Evolutionary conservation across 2,113 vertebrate species (phyloP).

Genomic region (Notothenia rossii): DNA sequence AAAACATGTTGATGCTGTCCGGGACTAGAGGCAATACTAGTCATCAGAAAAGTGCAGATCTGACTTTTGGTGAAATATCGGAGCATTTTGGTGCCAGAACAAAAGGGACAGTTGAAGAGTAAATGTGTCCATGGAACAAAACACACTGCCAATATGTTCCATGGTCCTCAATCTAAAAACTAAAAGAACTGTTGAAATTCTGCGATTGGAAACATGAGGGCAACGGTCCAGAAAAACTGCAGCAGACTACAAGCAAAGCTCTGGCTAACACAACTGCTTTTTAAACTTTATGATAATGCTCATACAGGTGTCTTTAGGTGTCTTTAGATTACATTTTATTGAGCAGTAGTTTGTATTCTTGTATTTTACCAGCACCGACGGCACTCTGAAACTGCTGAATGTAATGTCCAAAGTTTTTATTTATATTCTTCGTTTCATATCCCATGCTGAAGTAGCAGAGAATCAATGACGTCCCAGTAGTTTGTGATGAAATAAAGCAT

Average conservation of each 20-base stretch:
- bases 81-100: background rate
- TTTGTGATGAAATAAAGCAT: conserved; percentile 20
- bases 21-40: background rate
- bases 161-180: background rate
- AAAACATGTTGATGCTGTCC: background rate
- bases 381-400: conserved; percentile 1
- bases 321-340: conserved; percentile 18
- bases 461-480: background rate
- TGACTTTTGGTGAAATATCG: background rate
- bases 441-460: background rate
- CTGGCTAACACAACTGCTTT: conserved; percentile 1
- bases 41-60: background rate
- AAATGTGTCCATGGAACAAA: conserved; percentile 8
- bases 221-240: background rate
- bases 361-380: conserved; percentile 12
- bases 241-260: background rate
- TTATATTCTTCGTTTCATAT: background rate
- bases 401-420: background rate
- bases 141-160: background rate
- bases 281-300: conserved; percentile 7
- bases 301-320: conserved; percentile 1
- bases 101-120: too few relatives aligned
- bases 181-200: background rate
- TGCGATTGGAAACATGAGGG: background rate
- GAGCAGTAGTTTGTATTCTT: conserved; percentile 18